Evolutionary conservation across 1,140 invertebrate species (phyloP).

Genomic region (Tetraneura akinire): DNA sequence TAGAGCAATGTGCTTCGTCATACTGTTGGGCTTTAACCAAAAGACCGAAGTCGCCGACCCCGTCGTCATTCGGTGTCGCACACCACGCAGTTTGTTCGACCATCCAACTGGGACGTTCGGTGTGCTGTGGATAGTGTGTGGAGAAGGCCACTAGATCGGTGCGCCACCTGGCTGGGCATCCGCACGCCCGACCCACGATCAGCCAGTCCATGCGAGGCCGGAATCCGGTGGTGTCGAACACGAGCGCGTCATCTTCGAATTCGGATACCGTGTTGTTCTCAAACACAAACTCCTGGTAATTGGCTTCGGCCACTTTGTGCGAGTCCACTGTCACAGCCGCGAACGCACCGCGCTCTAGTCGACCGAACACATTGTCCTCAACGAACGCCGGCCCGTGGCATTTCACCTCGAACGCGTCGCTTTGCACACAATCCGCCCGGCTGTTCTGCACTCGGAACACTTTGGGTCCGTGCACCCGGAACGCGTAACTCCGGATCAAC

Average conservation of each 20-base stretch:
- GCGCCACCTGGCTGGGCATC: constrained; percentile 62
- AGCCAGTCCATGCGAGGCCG: constrained; percentile 63
- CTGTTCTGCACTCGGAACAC: constrained; percentile 68
- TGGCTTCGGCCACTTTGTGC: constrained; percentile 55
- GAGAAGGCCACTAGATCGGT: constrained; percentile 61
- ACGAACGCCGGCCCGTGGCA: constrained; percentile 67
- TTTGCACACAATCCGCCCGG: constrained; percentile 64
- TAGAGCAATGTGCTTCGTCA: constrained; percentile 27
- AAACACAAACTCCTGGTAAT: constrained; percentile 63
- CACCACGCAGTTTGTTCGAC: constrained; percentile 54
- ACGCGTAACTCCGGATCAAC: constrained; percentile 61
- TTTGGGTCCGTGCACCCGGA: constrained; percentile 64
- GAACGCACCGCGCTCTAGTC: constrained; percentile 65
- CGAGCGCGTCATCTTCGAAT: constrained; percentile 64
- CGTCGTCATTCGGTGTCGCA: constrained; percentile 47
- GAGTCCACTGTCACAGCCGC: constrained; percentile 63
- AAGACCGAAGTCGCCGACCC: constrained; percentile 19
- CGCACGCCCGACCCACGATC: constrained; percentile 65
- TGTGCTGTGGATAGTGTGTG: constrained; percentile 54
- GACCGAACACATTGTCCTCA: constrained; percentile 67
- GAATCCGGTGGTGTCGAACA: constrained; percentile 64
- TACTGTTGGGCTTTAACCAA: constrained; percentile 40
- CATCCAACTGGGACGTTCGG: constrained; percentile 52
- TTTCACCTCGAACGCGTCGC: constrained; percentile 67
- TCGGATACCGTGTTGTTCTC: constrained; percentile 67